Evolutionary conservation across 1,140 invertebrate genomes (phyloP).

Genomic region (Drosophila auraria): DNA sequence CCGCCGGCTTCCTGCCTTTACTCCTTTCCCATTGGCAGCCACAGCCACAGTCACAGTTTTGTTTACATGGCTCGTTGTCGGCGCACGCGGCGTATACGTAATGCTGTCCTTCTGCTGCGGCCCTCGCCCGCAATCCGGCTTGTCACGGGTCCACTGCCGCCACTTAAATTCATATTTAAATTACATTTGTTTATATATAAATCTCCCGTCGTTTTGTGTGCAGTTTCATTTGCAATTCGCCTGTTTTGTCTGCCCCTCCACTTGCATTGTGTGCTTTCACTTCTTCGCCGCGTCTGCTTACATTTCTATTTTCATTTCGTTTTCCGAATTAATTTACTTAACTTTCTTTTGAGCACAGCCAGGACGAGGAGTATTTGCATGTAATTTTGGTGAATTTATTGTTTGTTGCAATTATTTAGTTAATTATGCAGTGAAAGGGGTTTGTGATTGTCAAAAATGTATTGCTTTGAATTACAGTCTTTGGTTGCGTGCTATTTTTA

Average conservation of each 20-base stretch:
- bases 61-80: conserved; percentile 82
- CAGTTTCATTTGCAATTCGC: conserved; percentile 50
- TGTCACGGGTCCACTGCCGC: conserved; percentile 47
- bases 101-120: conserved; percentile 47
- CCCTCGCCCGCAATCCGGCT: conserved; percentile 37
- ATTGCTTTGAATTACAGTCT: background rate
- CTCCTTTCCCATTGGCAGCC: conserved; percentile 32
- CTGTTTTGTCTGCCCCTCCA: conserved; percentile 41
- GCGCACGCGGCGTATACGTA: conserved; percentile 68
- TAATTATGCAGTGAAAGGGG: conserved; percentile 22
- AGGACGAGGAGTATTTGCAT: conserved; percentile 28
- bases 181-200: conserved; percentile 69
- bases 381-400: conserved; percentile 39
- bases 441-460: conserved; percentile 1
- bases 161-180: conserved; percentile 81
- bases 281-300: conserved; percentile 36
- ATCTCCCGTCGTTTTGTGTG: conserved; percentile 27
- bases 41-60: conserved; percentile 56
- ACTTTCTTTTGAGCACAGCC: conserved; percentile 40
- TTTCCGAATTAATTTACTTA: conserved; percentile 64
- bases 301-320: conserved; percentile 41
- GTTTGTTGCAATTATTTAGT: conserved; percentile 19
- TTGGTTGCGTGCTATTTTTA: background rate
- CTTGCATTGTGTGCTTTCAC: conserved; percentile 22
- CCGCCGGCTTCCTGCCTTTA: conserved; percentile 31